Evolutionary conservation across 2,113 vertebrate species (phyloP).

Genomic region (Calidris pygmaea): DNA sequence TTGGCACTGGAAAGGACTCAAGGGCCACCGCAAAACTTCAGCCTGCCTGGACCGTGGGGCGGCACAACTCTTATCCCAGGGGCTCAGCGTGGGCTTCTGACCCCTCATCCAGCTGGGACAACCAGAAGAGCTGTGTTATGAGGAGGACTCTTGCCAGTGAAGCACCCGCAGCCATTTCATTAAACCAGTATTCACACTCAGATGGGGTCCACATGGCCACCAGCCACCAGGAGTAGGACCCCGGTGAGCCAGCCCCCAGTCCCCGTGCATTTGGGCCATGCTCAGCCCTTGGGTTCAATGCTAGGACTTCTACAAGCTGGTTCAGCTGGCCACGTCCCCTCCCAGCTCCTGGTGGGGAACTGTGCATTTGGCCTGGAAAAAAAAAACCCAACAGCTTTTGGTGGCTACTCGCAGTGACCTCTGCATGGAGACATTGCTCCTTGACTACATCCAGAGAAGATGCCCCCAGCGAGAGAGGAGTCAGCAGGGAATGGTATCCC

Average conservation of each 20-base stretch:
- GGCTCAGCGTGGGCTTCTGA: accelerated
- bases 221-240: neutral
- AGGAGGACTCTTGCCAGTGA: neutral
- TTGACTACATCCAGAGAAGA: neutral
- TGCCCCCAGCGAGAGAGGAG: neutral
- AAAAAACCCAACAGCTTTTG: neutral
- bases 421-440: neutral
- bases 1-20: neutral
- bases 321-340: neutral
- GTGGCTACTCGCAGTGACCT: neutral
- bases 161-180: neutral
- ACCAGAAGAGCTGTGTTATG: neutral
- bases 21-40: neutral
- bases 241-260: neutral
- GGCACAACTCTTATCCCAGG: neutral
- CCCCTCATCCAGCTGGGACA: neutral
- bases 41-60: neutral
- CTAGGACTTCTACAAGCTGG: neutral
- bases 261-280: neutral
- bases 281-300: neutral
- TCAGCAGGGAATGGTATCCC: neutral
- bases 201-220: neutral
- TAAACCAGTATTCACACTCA: neutral
- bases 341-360: neutral
- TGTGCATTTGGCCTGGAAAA: neutral